Evolutionary conservation across 2,888 invertebrate species (phyloP).

Genomic region (Drosophila rellima): DNA sequence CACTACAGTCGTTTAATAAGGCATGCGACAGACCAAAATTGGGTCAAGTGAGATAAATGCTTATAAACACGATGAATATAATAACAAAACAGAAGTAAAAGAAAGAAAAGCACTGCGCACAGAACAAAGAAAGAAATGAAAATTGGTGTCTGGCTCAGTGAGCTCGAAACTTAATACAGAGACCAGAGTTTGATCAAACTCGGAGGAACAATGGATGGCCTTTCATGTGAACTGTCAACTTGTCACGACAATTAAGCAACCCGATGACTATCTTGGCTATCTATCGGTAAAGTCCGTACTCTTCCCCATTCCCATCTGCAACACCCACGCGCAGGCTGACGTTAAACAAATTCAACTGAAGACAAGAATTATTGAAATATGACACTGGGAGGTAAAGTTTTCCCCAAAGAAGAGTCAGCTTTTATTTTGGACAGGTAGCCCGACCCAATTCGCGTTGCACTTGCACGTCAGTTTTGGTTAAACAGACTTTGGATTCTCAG

Average conservation of each 20-base stretch:
- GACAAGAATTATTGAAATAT: constrained; percentile 74
- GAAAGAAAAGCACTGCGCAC: constrained; percentile 43
- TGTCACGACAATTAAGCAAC: constrained; percentile 78
- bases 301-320: background rate
- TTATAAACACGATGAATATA: constrained; percentile 41
- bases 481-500: constrained; percentile 11
- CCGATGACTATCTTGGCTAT: constrained; percentile 73
- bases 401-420: background rate
- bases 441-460: constrained; percentile 58
- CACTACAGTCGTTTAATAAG: constrained; percentile 67
- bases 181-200: constrained; percentile 33
- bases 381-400: constrained; percentile 38
- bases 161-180: constrained; percentile 49
- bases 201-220: constrained; percentile 67
- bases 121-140: constrained; percentile 53
- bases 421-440: constrained; percentile 42
- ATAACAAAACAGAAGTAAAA: constrained; percentile 33
- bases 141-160: constrained; percentile 33
- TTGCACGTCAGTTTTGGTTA: constrained; percentile 44
- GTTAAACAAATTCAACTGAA: constrained; percentile 68
- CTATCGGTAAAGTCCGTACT: constrained; percentile 61
- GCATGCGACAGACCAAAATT: constrained; percentile 67
- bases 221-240: constrained; percentile 82
- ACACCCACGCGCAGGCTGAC: constrained; percentile 60
- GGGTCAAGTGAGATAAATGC: constrained; percentile 76